These are phyloP conservation scores for Archilochus colubris DNA, from an alignment of 2,113 vertebrate species.

Conservation along the genomic window DNA sequence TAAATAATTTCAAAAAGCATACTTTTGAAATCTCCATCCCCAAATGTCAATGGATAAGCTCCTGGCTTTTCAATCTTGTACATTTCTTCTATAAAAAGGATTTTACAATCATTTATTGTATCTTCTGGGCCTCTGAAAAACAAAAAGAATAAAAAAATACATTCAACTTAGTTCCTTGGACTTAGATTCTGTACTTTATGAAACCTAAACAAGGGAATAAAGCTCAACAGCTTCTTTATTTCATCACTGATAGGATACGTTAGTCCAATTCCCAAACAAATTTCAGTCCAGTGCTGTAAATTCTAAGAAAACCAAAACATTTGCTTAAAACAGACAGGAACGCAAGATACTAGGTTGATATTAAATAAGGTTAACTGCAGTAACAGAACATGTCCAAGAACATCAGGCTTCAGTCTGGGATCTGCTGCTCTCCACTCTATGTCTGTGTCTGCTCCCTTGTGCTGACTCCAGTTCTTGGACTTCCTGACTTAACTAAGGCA, in stretches of 20 bases:
- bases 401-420: too few relatives aligned
- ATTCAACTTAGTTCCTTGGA: conserved; percentile 5
- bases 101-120: conserved; percentile 91
- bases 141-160: conserved; percentile 47
- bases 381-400: too few relatives aligned
- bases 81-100: conserved; percentile 93
- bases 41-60: conserved; percentile 86
- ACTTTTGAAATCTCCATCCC: conserved; percentile 97
- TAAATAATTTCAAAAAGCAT: conserved; percentile 37
- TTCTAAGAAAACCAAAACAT: not conserved
- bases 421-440: too few relatives aligned
- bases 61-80: conserved; percentile 95
- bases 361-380: too few relatives aligned
- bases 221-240: not conserved
- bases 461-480: too few relatives aligned
- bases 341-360: too few relatives aligned
- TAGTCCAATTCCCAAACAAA: not conserved
- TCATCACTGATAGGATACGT: not conserved
- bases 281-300: not conserved
- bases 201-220: not conserved
- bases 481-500: too few relatives aligned
- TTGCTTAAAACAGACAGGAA: not conserved
- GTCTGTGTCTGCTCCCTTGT: too few relatives aligned
- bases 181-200: not conserved
- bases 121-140: conserved; percentile 88